These are phyloP conservation scores for Lichenostomus cassidix DNA, from an alignment of 2,113 vertebrate species.

Conservation along the genomic window DNA sequence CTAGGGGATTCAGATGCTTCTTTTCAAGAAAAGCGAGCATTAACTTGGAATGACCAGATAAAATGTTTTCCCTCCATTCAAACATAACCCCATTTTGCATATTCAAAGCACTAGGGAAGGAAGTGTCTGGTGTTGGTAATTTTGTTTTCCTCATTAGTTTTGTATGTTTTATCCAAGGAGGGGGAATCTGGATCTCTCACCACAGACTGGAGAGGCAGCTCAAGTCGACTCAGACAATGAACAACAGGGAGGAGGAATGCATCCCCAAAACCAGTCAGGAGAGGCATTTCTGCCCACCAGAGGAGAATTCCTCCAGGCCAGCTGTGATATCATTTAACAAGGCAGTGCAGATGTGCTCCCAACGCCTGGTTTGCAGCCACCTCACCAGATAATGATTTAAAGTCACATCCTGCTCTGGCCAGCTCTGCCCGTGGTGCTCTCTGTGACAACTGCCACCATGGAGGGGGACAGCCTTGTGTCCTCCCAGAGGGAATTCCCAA, in stretches of 20 bases:
- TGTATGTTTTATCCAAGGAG: not conserved
- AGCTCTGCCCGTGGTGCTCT: not conserved
- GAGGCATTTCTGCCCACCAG: slow-evolving; percentile 37
- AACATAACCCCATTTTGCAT: not conserved
- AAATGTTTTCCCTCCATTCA: not conserved
- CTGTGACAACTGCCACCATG: not conserved
- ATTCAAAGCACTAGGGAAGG: not conserved
- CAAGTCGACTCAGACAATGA: not conserved
- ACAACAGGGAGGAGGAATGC: not conserved
- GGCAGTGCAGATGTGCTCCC: not conserved
- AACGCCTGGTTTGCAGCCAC: not conserved
- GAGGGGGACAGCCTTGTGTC: not conserved
- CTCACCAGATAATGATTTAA: not conserved
- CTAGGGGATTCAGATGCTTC: not conserved
- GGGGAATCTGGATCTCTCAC: not conserved
- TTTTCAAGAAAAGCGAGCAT: not conserved
- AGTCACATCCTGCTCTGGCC: not conserved
- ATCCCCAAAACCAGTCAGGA: not conserved
- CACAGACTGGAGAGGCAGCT: not conserved
- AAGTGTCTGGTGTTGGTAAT: not conserved
- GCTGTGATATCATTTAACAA: slow-evolving; percentile 28
- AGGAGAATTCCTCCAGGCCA: slow-evolving; percentile 29
- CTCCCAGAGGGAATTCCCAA: not conserved
- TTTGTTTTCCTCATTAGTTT: not conserved
- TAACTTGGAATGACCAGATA: not conserved